A percentile compares a stretch with the other conserved stretches of the same genome.
Evolutionary conservation across 2,888 invertebrate genomes (phyloP).

Genomic region (Palloptera scutellata): DNA sequence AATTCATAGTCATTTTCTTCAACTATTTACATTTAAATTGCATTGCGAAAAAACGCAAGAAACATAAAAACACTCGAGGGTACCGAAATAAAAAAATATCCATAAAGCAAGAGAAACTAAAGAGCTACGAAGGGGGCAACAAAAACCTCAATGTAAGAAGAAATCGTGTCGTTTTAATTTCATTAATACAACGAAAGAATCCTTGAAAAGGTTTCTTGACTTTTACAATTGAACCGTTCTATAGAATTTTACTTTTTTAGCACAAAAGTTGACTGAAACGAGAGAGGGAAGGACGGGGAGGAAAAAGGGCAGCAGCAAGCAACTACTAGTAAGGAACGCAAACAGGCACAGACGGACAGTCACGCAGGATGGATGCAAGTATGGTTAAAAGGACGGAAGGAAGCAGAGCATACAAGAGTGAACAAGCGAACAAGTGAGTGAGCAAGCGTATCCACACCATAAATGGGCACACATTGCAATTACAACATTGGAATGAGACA

Average conservation of each 20-base stretch:
- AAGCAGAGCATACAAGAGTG: background rate
- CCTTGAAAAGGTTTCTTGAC: constrained; percentile 61
- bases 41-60: background rate
- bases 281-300: background rate
- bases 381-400: constrained; percentile 15
- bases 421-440: constrained; percentile 2
- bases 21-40: background rate
- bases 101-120: background rate
- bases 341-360: constrained; percentile 14
- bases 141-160: background rate
- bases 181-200: constrained; percentile 39
- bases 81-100: background rate
- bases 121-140: background rate
- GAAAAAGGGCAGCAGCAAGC: background rate
- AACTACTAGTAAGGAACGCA: too few species aligned
- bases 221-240: constrained; percentile 1
- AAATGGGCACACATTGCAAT: constrained; percentile 10
- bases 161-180: background rate
- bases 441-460: constrained; percentile 18
- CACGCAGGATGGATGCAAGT: background rate
- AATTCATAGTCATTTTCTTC: too few species aligned
- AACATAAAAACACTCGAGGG: background rate
- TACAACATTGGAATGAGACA: constrained; percentile 11
- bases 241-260: background rate
- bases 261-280: background rate